Base-by-base conservation (phyloP, 2,888 invertebrate species). In the Linnaemya vulpina region DNA sequence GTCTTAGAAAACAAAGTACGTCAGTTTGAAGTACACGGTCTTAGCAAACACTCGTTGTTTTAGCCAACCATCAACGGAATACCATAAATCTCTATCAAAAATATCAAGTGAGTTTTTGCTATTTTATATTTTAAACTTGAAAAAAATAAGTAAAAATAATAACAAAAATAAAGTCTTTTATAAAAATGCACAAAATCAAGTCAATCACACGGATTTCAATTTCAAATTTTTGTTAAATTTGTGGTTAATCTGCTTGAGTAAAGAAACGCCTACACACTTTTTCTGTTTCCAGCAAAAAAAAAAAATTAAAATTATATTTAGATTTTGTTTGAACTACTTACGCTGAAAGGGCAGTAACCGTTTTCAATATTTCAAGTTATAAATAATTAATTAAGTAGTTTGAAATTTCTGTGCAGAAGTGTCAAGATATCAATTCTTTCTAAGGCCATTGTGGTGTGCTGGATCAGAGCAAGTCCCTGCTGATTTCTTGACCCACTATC, bases 31-130 rank as follows among this genome's bases (percentile, higher is more conserved):
- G 67, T 75, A 62, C 11, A 78, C 85, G 65, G 74, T 85, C 81
- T 65, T 53, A 78, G 58, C 51, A 78, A 85, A 82, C 82, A 78
- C 70, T 58, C 20, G 75, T 75, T 75, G 46, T 85, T 81, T 73
- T 63, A 73, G 74, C 38, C 73, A 71, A 51, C 20, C 51, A 73
- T 30, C 30, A 75, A 71, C 58, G 10, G 73, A 51, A 53, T 49
- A 46, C 38, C 20, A 46, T 11, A 62, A 51, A 40, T 11, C 30
- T 51, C 46, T 67, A 58, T 75, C 84, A 85, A 82, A 85, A 85
- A 85, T 82, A 85, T 78, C 84, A 85, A 85, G 82, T 85, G 22
- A 85, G 85, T 85, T 68, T 38, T n/a, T n/a, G n/a, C n/a, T 20
- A 40, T n/a, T 55, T 15, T 17, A 11, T 53, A 1, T 11, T 3